These are phyloP conservation scores for Vandiemenella viatica DNA, from an alignment of 2,888 invertebrate genomes.

Conservation along the genomic window DNA sequence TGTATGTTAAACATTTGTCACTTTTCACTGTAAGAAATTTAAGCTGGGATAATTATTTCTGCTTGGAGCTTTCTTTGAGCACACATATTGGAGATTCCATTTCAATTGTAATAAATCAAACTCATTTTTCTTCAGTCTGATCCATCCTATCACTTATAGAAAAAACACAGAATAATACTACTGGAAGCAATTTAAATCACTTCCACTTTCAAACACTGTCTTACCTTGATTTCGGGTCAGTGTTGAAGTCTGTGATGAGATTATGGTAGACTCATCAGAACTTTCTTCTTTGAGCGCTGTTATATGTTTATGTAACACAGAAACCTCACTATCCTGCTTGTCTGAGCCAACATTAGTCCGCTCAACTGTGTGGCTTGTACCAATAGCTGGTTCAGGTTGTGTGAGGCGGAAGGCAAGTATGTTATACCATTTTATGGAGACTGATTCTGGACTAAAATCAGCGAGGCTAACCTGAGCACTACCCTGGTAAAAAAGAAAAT, in stretches of 20 bases:
- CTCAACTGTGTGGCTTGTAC: background rate
- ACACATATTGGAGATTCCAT: no score
- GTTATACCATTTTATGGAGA: slow-evolving; percentile 87
- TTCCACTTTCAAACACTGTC: no score
- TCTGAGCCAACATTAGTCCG: slow-evolving; percentile 16
- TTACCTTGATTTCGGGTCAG: slow-evolving; percentile 72
- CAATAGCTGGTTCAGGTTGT: slow-evolving; percentile 30
- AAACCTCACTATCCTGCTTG: slow-evolving; percentile 38
- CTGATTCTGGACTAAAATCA: slow-evolving; percentile 73
- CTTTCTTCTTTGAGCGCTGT: slow-evolving; percentile 61
- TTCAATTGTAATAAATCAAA: no score
- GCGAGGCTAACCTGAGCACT: slow-evolving; percentile 91
- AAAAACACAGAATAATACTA: no score
- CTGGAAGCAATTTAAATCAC: no score
- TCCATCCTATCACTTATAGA: no score
- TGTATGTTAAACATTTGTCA: no score
- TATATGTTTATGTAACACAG: slow-evolving; percentile 28
- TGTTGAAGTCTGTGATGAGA: slow-evolving; percentile 91
- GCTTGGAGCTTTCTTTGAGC: no score
- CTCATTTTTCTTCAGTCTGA: no score
- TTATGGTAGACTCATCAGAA: slow-evolving; percentile 91
- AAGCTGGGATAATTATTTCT: no score
- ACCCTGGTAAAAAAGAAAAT: slow-evolving; percentile 44
- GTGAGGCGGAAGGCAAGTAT: slow-evolving; percentile 70
- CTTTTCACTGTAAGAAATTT: no score